Evolutionary conservation across 2,888 invertebrate species (phyloP), one percentile per base, ranked within the genome.

Genomic region (Parasteatoda lunata): DNA sequence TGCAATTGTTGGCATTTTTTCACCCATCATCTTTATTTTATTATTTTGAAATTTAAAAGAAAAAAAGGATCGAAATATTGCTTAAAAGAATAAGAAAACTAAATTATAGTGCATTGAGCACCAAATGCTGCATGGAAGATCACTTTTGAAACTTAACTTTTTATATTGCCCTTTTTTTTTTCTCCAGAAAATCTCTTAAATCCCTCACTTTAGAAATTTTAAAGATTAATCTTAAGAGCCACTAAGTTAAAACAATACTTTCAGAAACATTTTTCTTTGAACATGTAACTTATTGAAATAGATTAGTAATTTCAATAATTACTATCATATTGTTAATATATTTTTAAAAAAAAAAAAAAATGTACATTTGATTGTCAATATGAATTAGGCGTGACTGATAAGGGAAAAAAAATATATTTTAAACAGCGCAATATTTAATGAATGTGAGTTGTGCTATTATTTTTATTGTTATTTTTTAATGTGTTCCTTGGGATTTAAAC

Each of bases 171-270:
- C 30, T 2, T 30, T 30, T 30, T 1, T 30, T 30, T 30, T 30
- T n/a, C n/a, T n/a, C n/a, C 30, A 1, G 30, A 30, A 30, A 30
- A 30, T 30, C 30, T 30, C 30, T 30, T 30, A 30, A 30, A 30
- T 30, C 30, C 30, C 30, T 30, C 30, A 30, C 0, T 30, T 30
- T 30, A 1, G 30, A 30, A 30, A 30, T 30, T 30, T 30, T 1
- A 30, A 30, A 30, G 2, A 1, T 30, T 30, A 1, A 30, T 30
- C 30, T 30, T 2, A 30, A 30, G 30, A n/a, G 59, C 59, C 59
- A 59, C 59, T 59, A 59, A 59, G 9, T 59, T 59, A 59, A 30
- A 59, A 59, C n/a, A 59, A 59, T 59, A 59, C n/a, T n/a, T 59
- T 13, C n/a, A 4, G 9, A 59, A 13, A 7, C 59, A 54, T 8